A percentile compares a stretch with the other conserved stretches of the same genome.
Evolutionary conservation across 1,140 invertebrate species (phyloP).

Genomic region (Hyphantria cunea): DNA sequence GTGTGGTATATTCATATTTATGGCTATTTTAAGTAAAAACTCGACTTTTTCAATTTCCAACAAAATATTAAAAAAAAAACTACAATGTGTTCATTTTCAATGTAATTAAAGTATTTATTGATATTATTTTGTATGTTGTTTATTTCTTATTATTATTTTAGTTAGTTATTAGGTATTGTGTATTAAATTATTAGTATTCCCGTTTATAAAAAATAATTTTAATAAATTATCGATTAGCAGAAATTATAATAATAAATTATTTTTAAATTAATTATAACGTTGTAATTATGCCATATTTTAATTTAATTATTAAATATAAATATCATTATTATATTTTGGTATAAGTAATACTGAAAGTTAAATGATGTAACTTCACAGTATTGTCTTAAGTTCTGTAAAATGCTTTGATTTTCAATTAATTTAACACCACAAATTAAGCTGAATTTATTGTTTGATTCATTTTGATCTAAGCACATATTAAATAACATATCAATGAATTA

Average conservation of each 20-base stretch:
- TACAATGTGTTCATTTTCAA: slow-evolving; percentile 16
- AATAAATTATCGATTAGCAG: slow-evolving; percentile 15
- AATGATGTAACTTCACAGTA: neutral
- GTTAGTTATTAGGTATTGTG: slow-evolving; percentile 21
- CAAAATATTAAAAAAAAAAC: slow-evolving; percentile 4
- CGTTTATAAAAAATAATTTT: slow-evolving; percentile 16
- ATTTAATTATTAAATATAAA: neutral
- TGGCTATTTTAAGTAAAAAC: neutral
- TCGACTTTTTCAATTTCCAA: neutral
- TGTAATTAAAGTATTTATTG: slow-evolving; percentile 18
- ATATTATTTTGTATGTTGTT: slow-evolving; percentile 21
- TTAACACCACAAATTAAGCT: too few relatives aligned
- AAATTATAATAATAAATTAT: slow-evolving; percentile 9
- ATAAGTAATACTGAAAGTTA: neutral
- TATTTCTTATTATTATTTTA: slow-evolving; percentile 19
- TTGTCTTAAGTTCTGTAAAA: too few relatives aligned
- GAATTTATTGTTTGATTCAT: too few relatives aligned
- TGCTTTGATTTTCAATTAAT: too few relatives aligned
- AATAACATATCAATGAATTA: neutral
- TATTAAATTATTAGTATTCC: slow-evolving; percentile 17
- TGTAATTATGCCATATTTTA: neutral
- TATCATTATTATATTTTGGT: too few relatives aligned
- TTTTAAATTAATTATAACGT: slow-evolving; percentile 2
- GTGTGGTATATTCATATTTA: too few relatives aligned
- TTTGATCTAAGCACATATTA: neutral